A percentile compares a stretch with the other conserved stretches of the same genome.
phyloP scores from a whole-genome alignment of 2,113 vertebrate genomes.

The Turdus rufiventris region DNA sequence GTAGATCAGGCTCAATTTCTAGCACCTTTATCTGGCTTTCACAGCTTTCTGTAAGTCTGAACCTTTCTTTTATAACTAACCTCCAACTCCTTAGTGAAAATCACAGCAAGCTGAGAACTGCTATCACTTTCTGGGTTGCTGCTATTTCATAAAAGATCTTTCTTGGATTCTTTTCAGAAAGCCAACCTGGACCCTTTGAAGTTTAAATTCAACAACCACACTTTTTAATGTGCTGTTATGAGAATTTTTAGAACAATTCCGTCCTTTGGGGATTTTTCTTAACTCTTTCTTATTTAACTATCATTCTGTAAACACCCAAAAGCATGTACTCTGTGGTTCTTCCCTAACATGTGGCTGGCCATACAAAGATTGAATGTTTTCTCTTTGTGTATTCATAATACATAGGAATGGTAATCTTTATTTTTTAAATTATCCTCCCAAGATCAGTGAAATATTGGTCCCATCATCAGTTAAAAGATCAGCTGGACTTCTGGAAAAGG shows the following conservation, averaged over 20 bases:
- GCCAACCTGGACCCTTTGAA: neutral
- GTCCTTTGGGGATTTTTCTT: neutral
- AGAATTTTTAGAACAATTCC: neutral
- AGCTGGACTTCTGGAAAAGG: neutral
- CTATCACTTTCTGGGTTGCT: neutral
- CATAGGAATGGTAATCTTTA: neutral
- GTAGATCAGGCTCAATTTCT: neutral
- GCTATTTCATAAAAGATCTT: neutral
- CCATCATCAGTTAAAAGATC: neutral
- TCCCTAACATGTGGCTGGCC: accelerated
- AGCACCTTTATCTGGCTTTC: constrained; percentile 4
- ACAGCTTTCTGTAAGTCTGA: neutral
- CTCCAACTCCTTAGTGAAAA: neutral
- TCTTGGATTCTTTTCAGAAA: constrained; percentile 18
- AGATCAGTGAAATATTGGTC: neutral
- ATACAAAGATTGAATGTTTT: neutral
- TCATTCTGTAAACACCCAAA: neutral
- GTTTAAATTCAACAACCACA: neutral
- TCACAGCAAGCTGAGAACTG: neutral
- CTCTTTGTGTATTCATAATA: neutral
- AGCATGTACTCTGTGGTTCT: neutral
- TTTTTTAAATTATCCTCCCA: neutral
- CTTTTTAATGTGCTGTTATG: neutral
- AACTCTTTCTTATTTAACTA: neutral
- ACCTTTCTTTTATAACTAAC: constrained; percentile 24